Evolutionary conservation across 1,140 invertebrate genomes (phyloP), one percentile per base, ranked within the genome.

Genomic region (Caerostris darwini): DNA sequence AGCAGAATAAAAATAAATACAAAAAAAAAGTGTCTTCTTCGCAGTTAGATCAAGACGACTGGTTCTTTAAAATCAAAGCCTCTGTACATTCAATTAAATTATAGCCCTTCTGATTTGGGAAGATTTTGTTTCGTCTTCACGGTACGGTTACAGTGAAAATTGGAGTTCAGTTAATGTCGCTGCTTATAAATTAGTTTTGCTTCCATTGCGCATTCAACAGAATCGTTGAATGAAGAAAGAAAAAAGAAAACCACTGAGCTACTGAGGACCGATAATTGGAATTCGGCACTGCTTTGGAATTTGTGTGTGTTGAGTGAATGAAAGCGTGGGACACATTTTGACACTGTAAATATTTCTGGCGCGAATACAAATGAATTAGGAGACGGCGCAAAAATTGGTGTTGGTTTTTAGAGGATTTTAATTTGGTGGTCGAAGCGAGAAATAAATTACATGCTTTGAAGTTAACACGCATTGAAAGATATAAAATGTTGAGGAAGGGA

Each of bases 31-130:
- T 34, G 69, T 71, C 69, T 34, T 71, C 34, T 71, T 34, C 34
- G 34, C n/a, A 71, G 69, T 71, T 71, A 71, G 69, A 71, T 71
- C 69, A 71, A 71, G 34, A n/a, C 69, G 69, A n/a, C 19, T 0
- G 34, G 10, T 71, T 71, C 69, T 71, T 71, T 71, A 71, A 71
- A 71, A 71, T 71, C 69, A 71, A 71, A 71, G 19, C 12, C 69
- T 6, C n/a, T n/a, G 69, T 71, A 71, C n/a, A 71, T 71, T 71
- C 69, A 71, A 71, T 71, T 71, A 71, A 71, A 34, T 71, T 71
- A 71, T 71, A 71, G 69, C n/a, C 69, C 34, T 71, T n/a, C 69
- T 71, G 69, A 71, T 71, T 71, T 71, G 19, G 69, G 34, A 34
- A 19, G 69, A 71, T 71, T 71, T 71, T 71, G 19, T 71, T 71